These are phyloP conservation scores for Argyra leucocephala DNA, from an alignment of 2,888 invertebrate genomes.

Conservation along the genomic window DNA sequence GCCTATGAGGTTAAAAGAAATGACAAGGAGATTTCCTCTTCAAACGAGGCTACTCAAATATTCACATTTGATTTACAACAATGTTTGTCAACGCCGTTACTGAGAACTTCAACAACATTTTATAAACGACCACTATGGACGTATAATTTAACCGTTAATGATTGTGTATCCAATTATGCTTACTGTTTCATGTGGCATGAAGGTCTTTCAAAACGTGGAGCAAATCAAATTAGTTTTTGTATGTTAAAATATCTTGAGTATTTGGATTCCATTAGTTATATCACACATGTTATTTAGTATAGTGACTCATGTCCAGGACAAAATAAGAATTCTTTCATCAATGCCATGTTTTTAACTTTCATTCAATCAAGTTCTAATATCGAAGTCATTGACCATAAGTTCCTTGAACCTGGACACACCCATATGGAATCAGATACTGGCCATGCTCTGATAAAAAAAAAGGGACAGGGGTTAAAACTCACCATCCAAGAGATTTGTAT, in stretches of 20 bases:
- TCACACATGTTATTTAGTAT: slow-evolving; percentile 22
- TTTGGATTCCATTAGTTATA: background rate
- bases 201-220: slow-evolving; percentile 22
- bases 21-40: slow-evolving; percentile 20
- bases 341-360: slow-evolving; percentile 21
- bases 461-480: slow-evolving; percentile 20
- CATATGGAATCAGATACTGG: slow-evolving; percentile 21
- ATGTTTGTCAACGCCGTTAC: slow-evolving; percentile 21
- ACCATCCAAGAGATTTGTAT: slow-evolving; percentile 23
- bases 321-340: slow-evolving; percentile 24
- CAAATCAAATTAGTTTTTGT: slow-evolving; percentile 23
- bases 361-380: slow-evolving; percentile 16
- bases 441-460: slow-evolving; percentile 20
- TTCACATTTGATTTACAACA: slow-evolving; percentile 24
- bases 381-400: slow-evolving; percentile 23
- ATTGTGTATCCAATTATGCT: slow-evolving; percentile 20
- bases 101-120: slow-evolving; percentile 19
- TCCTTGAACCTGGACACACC: slow-evolving; percentile 21
- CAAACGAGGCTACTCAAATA: slow-evolving; percentile 17
- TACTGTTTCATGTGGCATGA: slow-evolving; percentile 25
- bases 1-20: slow-evolving; percentile 20
- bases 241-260: slow-evolving; percentile 16
- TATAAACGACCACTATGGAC: slow-evolving; percentile 24
- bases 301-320: slow-evolving; percentile 23
- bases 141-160: slow-evolving; percentile 23